Percentiles rank a stretch among this genome's conserved stretches.
phyloP scores from a whole-genome alignment of 2,113 vertebrate species.

The Chelonoidis abingdonii region DNA sequence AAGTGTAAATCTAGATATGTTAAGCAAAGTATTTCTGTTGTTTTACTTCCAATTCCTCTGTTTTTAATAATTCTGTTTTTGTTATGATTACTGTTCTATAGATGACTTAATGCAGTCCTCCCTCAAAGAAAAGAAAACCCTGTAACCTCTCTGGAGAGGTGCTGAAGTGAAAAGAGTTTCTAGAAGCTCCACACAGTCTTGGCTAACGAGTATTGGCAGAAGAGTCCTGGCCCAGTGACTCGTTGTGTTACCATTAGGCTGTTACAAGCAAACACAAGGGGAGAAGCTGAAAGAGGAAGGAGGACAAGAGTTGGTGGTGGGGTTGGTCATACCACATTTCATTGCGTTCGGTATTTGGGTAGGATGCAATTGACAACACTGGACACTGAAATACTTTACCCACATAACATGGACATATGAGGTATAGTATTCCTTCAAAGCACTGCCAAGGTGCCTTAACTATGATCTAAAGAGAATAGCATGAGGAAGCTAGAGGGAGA shows the following conservation, averaged over 20 bases:
- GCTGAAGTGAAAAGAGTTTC: neutral
- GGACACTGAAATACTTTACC: neutral
- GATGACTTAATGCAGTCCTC: neutral
- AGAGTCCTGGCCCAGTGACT: neutral
- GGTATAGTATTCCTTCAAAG: accelerated
- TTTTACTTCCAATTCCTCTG: neutral
- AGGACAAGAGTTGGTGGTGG: neutral
- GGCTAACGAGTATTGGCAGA: neutral
- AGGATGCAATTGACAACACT: neutral
- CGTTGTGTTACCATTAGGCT: neutral
- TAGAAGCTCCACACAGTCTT: neutral
- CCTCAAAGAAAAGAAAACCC: neutral
- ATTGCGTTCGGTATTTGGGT: neutral
- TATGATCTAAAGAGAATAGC: neutral
- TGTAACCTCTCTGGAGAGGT: neutral
- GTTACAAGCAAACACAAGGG: neutral
- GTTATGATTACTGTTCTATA: neutral
- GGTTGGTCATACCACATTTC: neutral
- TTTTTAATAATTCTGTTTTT: neutral
- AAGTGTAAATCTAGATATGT: neutral
- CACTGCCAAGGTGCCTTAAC: neutral
- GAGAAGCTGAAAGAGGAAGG: neutral
- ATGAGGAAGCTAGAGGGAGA: neutral
- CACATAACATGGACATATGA: accelerated
- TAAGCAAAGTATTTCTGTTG: neutral